Percentiles rank a stretch among this genome's conserved stretches.
Conservation (phyloP, 2,113 vertebrate species). For the Aplodontia rufa region DNA sequence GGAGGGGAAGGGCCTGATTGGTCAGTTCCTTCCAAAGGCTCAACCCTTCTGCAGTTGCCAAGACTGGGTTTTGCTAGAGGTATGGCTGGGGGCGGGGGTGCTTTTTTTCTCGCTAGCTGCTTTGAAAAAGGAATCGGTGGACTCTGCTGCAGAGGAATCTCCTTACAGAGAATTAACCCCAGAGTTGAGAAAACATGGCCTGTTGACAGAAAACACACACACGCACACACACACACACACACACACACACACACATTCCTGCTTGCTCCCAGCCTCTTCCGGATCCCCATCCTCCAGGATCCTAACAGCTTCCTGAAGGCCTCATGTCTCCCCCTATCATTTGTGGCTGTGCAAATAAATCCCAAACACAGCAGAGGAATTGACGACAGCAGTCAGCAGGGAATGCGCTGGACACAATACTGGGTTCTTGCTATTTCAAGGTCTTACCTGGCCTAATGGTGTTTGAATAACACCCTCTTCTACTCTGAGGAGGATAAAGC, state of each 20-base stretch:
- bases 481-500: slow-evolving; percentile 80
- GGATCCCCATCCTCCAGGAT: background rate
- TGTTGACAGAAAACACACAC: slow-evolving; percentile 77
- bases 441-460: slow-evolving; percentile 84
- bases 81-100: background rate
- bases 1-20: background rate
- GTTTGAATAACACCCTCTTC: slow-evolving; percentile 83
- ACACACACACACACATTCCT: slow-evolving; percentile 24
- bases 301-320: slow-evolving; percentile 41
- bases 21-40: background rate
- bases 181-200: slow-evolving; percentile 71
- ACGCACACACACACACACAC: slow-evolving; percentile 2
- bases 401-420: slow-evolving; percentile 79
- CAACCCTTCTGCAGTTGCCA: background rate
- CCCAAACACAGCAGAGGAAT: slow-evolving; percentile 11
- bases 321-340: background rate
- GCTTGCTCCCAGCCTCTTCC: background rate
- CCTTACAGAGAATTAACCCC: slow-evolving; percentile 51
- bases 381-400: slow-evolving; percentile 72
- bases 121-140: slow-evolving; percentile 33
- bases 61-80: slow-evolving; percentile 35
- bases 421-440: slow-evolving; percentile 80
- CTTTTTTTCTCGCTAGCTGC: slow-evolving; percentile 8
- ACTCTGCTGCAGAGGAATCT: slow-evolving; percentile 5
- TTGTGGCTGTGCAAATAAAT: background rate